Conservation (phyloP, 1,140 invertebrate species). For the Potamilus streckersoni region DNA sequence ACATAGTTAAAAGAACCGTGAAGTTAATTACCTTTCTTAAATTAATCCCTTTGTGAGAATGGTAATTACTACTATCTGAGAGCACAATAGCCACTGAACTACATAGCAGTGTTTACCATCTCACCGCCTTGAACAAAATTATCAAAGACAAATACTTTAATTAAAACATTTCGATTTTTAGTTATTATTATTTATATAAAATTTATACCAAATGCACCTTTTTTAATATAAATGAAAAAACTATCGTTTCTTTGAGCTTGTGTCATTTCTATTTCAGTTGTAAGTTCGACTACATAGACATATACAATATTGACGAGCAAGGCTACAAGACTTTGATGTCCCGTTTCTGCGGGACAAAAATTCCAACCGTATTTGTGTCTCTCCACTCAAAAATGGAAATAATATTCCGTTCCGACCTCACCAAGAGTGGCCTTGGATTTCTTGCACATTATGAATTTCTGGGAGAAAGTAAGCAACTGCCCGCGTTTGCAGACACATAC, state of each 20-base stretch:
- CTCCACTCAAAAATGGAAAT: conserved; percentile 54
- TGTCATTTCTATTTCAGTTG: conserved; percentile 40
- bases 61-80: too few relatives aligned
- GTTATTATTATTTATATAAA: too few relatives aligned
- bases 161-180: too few relatives aligned
- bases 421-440: conserved; percentile 48
- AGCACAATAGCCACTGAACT: too few relatives aligned
- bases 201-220: background rate
- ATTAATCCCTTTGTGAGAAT: too few relatives aligned
- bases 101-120: too few relatives aligned
- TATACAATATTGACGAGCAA: conserved; percentile 46
- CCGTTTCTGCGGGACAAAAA: conserved; percentile 43
- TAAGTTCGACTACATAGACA: conserved; percentile 56
- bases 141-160: too few relatives aligned
- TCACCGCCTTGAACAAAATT: too few relatives aligned
- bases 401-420: conserved; percentile 53
- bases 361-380: conserved; percentile 48
- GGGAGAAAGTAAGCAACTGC: conserved; percentile 41
- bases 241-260: background rate
- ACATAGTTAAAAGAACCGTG: too few relatives aligned
- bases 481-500: too few relatives aligned
- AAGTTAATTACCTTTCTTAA: too few relatives aligned
- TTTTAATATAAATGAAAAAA: background rate
- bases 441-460: conserved; percentile 52
- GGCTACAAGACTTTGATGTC: conserved; percentile 45